Percentiles rank a stretch among this genome's conserved stretches.
Conservation (phyloP, 2,797 vertebrate genomes). For the Erethizon dorsatum region DNA sequence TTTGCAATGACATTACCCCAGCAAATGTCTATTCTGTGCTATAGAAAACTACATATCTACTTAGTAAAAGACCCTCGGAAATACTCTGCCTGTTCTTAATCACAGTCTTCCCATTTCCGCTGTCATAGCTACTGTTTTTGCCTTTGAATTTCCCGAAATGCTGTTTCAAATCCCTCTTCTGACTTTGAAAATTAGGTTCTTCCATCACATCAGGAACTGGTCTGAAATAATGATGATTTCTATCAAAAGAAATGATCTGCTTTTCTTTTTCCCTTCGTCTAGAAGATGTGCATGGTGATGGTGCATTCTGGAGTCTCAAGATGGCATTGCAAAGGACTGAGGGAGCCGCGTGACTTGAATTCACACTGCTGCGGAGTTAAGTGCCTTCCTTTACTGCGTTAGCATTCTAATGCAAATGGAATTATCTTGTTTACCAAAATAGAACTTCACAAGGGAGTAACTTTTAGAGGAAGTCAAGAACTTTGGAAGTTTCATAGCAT, state of each 20-base stretch:
- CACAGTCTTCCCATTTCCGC: neutral
- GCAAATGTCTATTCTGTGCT: neutral
- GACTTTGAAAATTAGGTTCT: neutral
- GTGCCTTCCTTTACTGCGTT: neutral
- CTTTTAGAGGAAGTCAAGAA: constrained; percentile 37
- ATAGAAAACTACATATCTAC: neutral
- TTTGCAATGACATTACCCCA: neutral
- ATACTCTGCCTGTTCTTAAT: neutral
- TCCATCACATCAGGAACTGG: neutral
- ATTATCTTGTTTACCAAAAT: neutral
- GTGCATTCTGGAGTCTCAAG: neutral
- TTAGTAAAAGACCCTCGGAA: neutral
- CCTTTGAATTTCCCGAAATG: neutral
- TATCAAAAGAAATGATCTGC: neutral
- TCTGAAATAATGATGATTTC: neutral
- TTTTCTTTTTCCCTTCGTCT: neutral
- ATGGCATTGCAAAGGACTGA: rapidly evolving
- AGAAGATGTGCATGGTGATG: neutral
- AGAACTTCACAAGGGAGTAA: constrained; percentile 7
- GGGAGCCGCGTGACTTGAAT: neutral
- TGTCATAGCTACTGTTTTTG: neutral
- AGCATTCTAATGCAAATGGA: neutral
- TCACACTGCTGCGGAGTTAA: neutral
- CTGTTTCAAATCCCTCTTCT: neutral
- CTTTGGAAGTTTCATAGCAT: constrained; percentile 37